Evolutionary conservation across 2,888 invertebrate species (phyloP).

Genomic region (Polietes domitor): DNA sequence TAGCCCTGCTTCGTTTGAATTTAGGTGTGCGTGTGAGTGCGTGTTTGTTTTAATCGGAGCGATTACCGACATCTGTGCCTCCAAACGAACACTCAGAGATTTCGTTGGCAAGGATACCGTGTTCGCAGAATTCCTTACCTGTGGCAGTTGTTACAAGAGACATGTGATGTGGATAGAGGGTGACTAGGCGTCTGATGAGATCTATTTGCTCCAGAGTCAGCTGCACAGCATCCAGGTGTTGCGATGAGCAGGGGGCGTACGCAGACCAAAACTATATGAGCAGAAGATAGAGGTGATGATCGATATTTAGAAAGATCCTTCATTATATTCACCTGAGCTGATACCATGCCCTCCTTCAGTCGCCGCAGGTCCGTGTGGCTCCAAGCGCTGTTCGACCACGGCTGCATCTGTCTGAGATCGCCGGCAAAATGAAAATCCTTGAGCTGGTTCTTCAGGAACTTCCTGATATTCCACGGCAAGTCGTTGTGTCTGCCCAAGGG

Average conservation of each 20-base stretch:
- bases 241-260: slow-evolving; percentile 91
- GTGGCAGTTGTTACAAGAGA: slow-evolving; percentile 89
- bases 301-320: neutral
- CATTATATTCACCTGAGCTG: slow-evolving; percentile 85
- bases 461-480: slow-evolving; percentile 86
- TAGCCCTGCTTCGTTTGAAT: neutral
- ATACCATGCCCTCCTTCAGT: slow-evolving; percentile 87
- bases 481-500: slow-evolving; percentile 82
- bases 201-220: slow-evolving; percentile 93
- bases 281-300: slow-evolving; percentile 66
- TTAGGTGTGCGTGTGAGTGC: no score
- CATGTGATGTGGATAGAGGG: slow-evolving; percentile 89
- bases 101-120: neutral
- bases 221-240: slow-evolving; percentile 92
- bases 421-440: slow-evolving; percentile 84
- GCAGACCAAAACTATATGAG: slow-evolving; percentile 90
- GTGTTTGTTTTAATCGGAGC: no score
- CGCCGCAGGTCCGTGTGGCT: slow-evolving; percentile 90
- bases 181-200: slow-evolving; percentile 90
- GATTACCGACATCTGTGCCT: neutral
- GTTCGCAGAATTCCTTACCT: slow-evolving; percentile 83
- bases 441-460: slow-evolving; percentile 85
- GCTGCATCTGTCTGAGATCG: slow-evolving; percentile 86
- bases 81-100: neutral
- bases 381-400: slow-evolving; percentile 90